phyloP scores from a whole-genome alignment of 2,797 vertebrate genomes.

The Nyctalus aviator region DNA sequence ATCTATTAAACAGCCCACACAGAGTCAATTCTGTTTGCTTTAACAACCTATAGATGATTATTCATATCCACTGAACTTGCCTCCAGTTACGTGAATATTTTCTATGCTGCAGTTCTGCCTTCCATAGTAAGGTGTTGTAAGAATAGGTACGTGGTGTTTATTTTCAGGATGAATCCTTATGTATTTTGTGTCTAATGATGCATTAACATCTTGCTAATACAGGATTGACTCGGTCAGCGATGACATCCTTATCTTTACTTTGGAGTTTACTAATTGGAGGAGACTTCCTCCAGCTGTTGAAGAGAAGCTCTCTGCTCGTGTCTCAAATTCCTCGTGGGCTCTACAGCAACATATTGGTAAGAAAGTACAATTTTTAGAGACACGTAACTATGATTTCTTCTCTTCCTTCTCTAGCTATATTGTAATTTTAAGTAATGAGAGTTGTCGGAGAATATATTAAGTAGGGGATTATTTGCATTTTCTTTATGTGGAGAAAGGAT shows the following conservation, averaged over 20 bases:
- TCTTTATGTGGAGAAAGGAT: conserved; percentile 5
- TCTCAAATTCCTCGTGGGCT: conserved; percentile 75
- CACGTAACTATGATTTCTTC: not conserved
- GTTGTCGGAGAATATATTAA: conserved; percentile 6
- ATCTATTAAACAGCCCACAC: not conserved
- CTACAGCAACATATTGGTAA: conserved; percentile 83
- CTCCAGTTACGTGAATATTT: not conserved
- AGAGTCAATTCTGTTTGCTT: not conserved
- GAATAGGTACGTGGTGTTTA: conserved; percentile 38
- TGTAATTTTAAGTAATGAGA: conserved; percentile 62
- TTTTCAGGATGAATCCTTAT: not conserved
- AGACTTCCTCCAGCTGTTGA: conserved; percentile 82
- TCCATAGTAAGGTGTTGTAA: conserved; percentile 8
- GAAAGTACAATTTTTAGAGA: conserved; percentile 68
- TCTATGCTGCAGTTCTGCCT: not conserved
- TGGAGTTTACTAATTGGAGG: conserved; percentile 88
- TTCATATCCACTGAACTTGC: not conserved
- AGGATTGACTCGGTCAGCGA: conserved; percentile 83
- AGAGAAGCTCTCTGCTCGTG: conserved; percentile 78
- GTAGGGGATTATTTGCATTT: conserved; percentile 38
- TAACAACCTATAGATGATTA: not conserved
- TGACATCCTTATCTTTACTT: conserved; percentile 83
- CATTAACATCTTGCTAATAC: conserved; percentile 57
- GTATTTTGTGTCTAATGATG: conserved; percentile 42
- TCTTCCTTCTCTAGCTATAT: conserved; percentile 42